Evolutionary conservation across 2,888 invertebrate species (phyloP).

Genomic region (Hoplodrina blanda): DNA sequence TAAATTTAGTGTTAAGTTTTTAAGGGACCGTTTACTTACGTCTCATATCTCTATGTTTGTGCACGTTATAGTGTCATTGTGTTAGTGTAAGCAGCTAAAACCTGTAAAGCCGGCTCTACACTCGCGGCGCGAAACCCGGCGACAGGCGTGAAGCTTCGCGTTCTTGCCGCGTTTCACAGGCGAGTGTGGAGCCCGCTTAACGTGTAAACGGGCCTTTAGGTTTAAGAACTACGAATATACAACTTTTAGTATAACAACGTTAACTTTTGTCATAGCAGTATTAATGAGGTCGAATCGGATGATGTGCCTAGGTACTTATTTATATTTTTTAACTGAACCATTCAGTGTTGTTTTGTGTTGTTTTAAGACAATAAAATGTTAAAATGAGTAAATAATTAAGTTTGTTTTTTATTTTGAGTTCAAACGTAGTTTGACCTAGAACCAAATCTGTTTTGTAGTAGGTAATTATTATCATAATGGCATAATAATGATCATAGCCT

Average conservation of each 20-base stretch:
- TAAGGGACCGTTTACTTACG: slow-evolving; percentile 12
- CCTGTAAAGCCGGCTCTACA: background rate
- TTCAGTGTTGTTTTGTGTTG: slow-evolving; percentile 35
- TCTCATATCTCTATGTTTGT: slow-evolving; percentile 11
- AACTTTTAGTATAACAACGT: slow-evolving; percentile 21
- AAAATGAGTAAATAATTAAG: background rate
- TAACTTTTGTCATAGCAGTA: slow-evolving; percentile 59
- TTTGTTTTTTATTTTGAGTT: slow-evolving; percentile 3
- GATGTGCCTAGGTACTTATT: slow-evolving; percentile 21
- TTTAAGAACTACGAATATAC: slow-evolving; percentile 28
- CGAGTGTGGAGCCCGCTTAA: background rate
- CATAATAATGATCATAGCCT: slow-evolving; percentile 21
- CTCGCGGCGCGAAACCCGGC: too few relatives aligned
- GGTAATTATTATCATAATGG: slow-evolving; percentile 23
- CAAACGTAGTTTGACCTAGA: slow-evolving; percentile 8
- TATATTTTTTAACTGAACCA: slow-evolving; percentile 33
- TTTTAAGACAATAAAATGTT: slow-evolving; percentile 29
- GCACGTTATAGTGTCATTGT: slow-evolving; percentile 27
- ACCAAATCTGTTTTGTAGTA: background rate
- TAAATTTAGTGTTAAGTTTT: slow-evolving; percentile 26
- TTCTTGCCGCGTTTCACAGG: too few relatives aligned
- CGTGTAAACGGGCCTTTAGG: slow-evolving; percentile 24
- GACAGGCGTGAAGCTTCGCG: too few relatives aligned
- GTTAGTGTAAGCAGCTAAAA: slow-evolving; percentile 18
- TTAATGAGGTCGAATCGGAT: slow-evolving; percentile 60